These are phyloP conservation scores for Graptemys geographica DNA, from an alignment of 2,797 vertebrate genomes.

Conservation along the genomic window DNA sequence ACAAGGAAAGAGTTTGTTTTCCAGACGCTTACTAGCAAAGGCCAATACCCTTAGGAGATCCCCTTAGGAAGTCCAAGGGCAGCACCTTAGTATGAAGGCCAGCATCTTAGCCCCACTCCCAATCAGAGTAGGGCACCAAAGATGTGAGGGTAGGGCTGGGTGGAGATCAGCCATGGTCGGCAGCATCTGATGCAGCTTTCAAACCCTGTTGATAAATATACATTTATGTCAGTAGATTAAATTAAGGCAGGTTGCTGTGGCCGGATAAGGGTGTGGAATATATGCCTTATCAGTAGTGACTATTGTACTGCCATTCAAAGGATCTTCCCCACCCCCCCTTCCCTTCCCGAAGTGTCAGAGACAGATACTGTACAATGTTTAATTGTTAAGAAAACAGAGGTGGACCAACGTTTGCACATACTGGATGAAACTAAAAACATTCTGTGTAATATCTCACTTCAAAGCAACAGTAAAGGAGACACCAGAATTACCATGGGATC, in stretches of 20 bases:
- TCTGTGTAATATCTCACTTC: neutral
- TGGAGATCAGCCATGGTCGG: neutral
- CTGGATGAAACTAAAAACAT: neutral
- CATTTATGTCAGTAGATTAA: neutral
- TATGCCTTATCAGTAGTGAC: neutral
- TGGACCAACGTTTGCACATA: neutral
- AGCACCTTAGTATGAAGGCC: neutral
- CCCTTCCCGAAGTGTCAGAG: neutral
- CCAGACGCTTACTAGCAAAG: neutral
- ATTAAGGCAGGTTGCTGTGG: neutral
- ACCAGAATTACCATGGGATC: neutral
- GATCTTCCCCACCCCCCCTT: neutral
- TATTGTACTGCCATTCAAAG: neutral
- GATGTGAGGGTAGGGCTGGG: rapidly evolving
- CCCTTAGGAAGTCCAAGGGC: neutral
- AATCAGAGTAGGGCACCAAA: neutral
- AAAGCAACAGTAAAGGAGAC: neutral
- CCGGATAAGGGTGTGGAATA: rapidly evolving
- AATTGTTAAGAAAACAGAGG: neutral
- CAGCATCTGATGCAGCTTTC: neutral
- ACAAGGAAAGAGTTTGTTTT: neutral
- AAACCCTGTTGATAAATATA: neutral
- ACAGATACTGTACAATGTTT: neutral
- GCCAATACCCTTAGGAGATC: neutral
- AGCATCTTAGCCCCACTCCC: neutral